Conservation (phyloP, 2,888 invertebrate species). For the Prosopocoilus inquinatus region DNA sequence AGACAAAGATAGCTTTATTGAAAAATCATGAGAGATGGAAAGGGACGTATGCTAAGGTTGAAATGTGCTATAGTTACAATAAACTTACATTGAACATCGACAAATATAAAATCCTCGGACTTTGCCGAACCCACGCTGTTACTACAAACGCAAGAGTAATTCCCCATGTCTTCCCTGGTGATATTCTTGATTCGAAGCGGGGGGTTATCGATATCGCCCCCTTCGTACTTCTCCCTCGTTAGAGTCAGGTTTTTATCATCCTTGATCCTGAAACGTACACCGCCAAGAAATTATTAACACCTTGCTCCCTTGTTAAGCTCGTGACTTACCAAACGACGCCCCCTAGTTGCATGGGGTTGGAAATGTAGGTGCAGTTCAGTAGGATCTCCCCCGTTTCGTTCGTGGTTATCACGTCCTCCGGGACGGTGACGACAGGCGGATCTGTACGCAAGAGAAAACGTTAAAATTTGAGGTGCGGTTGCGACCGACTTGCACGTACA, state of each 20-base stretch:
- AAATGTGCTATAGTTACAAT: no score
- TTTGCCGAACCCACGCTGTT: conserved; percentile 77
- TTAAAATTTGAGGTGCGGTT: not conserved
- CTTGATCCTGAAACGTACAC: conserved; percentile 61
- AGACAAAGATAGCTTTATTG: no score
- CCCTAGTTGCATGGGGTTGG: conserved; percentile 78
- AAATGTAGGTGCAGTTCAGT: conserved; percentile 78
- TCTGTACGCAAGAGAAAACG: conserved; percentile 53
- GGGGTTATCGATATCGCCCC: conserved; percentile 73
- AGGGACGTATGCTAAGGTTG: no score
- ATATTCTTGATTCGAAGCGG: conserved; percentile 76
- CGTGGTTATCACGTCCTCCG: conserved; percentile 72
- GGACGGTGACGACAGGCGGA: conserved; percentile 78
- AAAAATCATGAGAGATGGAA: no score
- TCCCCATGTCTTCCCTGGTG: conserved; percentile 75
- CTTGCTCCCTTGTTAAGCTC: not conserved
- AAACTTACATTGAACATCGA: conserved; percentile 83
- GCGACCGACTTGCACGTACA: conserved; percentile 64
- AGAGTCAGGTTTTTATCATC: conserved; percentile 63
- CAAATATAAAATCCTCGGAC: conserved; percentile 70
- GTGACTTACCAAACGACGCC: conserved; percentile 73
- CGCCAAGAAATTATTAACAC: not conserved
- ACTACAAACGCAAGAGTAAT: conserved; percentile 77
- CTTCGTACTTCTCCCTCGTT: conserved; percentile 66
- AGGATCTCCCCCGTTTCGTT: conserved; percentile 70